phyloP scores from a whole-genome alignment of 2,797 vertebrate species.

The Neoniphon sammara region DNA sequence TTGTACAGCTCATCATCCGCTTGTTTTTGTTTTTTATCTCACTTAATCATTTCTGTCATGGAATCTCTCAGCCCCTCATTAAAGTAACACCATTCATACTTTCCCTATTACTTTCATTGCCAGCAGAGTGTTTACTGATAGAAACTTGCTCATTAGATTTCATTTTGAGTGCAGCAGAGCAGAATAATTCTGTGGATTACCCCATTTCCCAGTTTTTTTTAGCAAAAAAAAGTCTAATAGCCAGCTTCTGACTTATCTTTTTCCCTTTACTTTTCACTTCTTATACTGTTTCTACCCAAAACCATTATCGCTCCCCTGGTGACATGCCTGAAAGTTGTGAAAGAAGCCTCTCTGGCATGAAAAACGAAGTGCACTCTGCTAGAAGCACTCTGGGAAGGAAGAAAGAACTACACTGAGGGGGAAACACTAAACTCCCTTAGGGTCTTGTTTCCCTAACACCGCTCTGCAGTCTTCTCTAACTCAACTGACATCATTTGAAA shows the following conservation, averaged over 20 bases:
- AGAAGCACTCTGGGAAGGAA: constrained; percentile 8
- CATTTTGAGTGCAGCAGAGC: constrained; percentile 23
- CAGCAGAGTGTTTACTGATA: constrained; percentile 33
- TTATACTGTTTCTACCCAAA: not conserved
- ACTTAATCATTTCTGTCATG: not conserved
- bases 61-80: not conserved
- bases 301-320: not conserved
- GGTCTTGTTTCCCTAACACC: not conserved
- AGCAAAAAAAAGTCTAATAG: not conserved
- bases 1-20: not conserved
- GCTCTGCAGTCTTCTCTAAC: constrained; percentile 4
- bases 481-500: not conserved
- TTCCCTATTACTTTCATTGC: not conserved
- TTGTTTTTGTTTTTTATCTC: not conserved
- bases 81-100: constrained; percentile 15
- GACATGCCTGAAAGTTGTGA: constrained; percentile 2
- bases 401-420: not conserved
- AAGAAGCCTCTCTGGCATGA: constrained; percentile 5
- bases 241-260: not conserved
- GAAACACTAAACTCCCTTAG: constrained; percentile 13
- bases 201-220: not conserved
- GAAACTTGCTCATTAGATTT: constrained; percentile 59
- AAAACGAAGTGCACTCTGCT: constrained; percentile 12
- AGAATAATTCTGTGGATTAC: not conserved
- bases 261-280: not conserved